Base-by-base conservation (phyloP, 2,888 invertebrate species). In the Ceratothoa steindachneri region DNA sequence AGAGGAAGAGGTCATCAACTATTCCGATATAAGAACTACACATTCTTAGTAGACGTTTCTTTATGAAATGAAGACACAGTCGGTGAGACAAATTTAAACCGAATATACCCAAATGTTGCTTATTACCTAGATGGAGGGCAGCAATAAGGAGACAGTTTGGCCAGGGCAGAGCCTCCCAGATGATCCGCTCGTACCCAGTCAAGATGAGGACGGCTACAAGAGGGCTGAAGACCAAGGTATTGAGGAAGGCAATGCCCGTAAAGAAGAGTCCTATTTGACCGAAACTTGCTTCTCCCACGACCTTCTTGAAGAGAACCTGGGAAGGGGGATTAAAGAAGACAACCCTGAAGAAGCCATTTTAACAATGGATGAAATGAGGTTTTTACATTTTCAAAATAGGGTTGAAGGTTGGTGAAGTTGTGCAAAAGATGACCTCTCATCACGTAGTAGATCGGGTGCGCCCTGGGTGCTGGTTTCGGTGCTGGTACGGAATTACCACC, bases 181-280 rank as follows among this genome's bases (percentile, higher is more conserved):
- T 89, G 82, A 97, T 87, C 81, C 89, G 89, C 86, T 97, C 97
- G 0, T 90, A 89, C 72, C 93, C 93, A 52, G 93, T 91, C 81
- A 95, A 89, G 85, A 93, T 93, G 19, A 97, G 87, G 28, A 91
- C 90, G 77, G 95, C 85, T 82, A 93, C 91, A 69, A 95, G 86
- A n/a, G 96, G 96, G 95, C 96, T 96, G 82, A 96, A 87, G 75
- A 97, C 86, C 4, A 92, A 87, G 22, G 93, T 91, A 85, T 95
- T 95, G 83, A 95, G 88, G 81, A 95, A 87, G 67, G 97, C 97
- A 82, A 97, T 88, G 30, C 94, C 89, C 0, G 95, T 92, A 86
- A 97, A 95, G 85, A 97, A 95, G 81, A 97, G 86, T 1, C 97
- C 94, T 72, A 95, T 91, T 86, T 96, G 95, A 2, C 94, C 95